Base-by-base conservation (phyloP, 2,888 invertebrate species). In the Acanthococcus lagerstroemiae region DNA sequence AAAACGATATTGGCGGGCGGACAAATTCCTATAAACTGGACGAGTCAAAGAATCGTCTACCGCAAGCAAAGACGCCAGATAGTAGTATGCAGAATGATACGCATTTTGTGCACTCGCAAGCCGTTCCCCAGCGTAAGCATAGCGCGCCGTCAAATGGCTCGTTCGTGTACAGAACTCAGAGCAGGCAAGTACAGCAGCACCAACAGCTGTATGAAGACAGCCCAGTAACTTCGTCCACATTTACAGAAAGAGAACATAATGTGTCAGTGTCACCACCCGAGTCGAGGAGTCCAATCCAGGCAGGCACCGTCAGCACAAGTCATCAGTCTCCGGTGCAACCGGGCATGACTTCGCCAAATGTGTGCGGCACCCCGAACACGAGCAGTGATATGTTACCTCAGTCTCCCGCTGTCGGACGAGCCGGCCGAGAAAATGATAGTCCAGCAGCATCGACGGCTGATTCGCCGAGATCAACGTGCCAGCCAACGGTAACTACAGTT, bases 241-340 rank as follows among this genome's bases (percentile, higher is more conserved):
- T 27, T 24, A 54, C 45, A 17, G 66, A 66, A 30, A 56, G 57
- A 6, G 66, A 66, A 12, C 24, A 30, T 7, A 66, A 56, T 50
- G 56, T 48, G 0, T 56, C 66, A 4, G 48, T 46, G 12, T 66
- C 66, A 15, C 56, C 65, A 24, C 79, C 82, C 7, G 87, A 86
- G 71, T 81, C 81, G 26, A 81, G 86, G 71, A 81, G 82, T 1
- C 90, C 90, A 0, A 88, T 89, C 68, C 90, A 90, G 75, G 90
- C 88, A 4, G 90, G 89, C 0, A 86, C 89, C 0, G 87, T 90
- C 9, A 90, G 89, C 71, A 90, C 90, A 0, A 90, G 89, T 74
- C 85, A 88, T 72, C 87, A 87, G 45, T 86, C 88, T 55, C 85
- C 87, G 0, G 70, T 79, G 60, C 78, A 76, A 68, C 78, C 77